Evolutionary conservation across 2,113 vertebrate species (phyloP).

Genomic region (Sus scrofa): DNA sequence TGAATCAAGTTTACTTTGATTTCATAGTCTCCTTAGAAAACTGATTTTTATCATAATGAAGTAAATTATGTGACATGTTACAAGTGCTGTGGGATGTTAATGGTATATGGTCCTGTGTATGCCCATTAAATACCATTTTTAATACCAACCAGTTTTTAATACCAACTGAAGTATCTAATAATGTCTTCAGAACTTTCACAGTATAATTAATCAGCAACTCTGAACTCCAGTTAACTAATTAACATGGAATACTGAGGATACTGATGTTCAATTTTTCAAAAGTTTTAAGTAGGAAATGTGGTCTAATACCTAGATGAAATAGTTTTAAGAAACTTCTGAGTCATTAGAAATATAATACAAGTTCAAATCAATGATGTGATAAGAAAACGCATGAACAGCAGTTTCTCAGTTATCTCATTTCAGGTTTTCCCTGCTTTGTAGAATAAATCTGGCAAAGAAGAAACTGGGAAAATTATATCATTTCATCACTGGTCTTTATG

Average conservation of each 20-base stretch:
- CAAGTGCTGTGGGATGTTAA: neutral
- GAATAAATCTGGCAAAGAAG: neutral
- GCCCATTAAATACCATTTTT: neutral
- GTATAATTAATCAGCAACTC: neutral
- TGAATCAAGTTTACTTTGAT: constrained; percentile 43
- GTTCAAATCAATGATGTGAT: neutral
- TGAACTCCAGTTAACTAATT: neutral
- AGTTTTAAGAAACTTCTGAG: neutral
- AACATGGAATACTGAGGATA: neutral
- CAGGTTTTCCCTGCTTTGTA: neutral
- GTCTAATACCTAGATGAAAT: neutral
- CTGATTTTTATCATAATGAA: constrained; percentile 12
- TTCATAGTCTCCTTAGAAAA: neutral
- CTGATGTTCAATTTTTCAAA: constrained; percentile 2
- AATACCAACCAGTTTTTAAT: neutral
- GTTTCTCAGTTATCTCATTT: neutral
- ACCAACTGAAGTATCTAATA: neutral
- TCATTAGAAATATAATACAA: neutral
- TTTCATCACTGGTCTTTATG: neutral
- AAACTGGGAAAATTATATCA: neutral
- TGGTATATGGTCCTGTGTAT: neutral
- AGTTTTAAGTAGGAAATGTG: neutral
- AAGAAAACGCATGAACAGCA: neutral
- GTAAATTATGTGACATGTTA: neutral
- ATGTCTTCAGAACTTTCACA: neutral